Base-by-base conservation (phyloP, 1,140 invertebrate genomes). In the Holotrichia oblita region DNA sequence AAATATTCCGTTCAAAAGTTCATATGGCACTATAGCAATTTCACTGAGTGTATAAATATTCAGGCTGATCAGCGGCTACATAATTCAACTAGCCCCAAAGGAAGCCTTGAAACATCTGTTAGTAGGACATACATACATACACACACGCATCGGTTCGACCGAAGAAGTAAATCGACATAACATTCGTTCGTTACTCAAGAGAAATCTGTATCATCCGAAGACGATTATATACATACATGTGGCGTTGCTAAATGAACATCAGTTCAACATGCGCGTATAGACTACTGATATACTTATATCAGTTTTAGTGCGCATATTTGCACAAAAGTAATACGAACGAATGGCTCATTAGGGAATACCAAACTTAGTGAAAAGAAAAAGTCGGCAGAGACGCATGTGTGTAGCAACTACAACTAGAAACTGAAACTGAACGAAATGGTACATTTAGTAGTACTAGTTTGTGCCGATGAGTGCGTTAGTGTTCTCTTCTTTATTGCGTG, bases 331-430 rank as follows among this genome's bases (percentile, higher is more conserved):
- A 69, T 69, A 69, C 20, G 61, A 69, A 69, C 61, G 61, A 69
- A 69, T 20, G 61, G 22, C 24, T 69, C 61, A 69, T 69, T 69
- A 69, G 61, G 61, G 61, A 69, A 69, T 69, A 69, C 61, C 61
- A 69, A 69, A 69, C 61, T 24, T 69, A 69, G 61, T 69, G 61
- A 69, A 69, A 69, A 69, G 61, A 69, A 69, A 48, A 69, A 69
- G 61, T 69, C 20, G 61, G 6, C 12, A 69, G 22, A 20, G 22
- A 27, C 8, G 48, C 17, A 48, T 48, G 44, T 48, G 17, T 69
- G 61, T 69, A 69, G 24, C 61, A 69, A 34, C 9, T 27, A 69
- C 61, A 22, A 27, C 22, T 34, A 69, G 61, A 69, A 69, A 69
- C 10, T 69, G 61, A 69, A 69, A 69, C 61, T 34, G 61, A 27